phyloP scores from a whole-genome alignment of 2,888 invertebrate species.

The Macrophya alboannulata region DNA sequence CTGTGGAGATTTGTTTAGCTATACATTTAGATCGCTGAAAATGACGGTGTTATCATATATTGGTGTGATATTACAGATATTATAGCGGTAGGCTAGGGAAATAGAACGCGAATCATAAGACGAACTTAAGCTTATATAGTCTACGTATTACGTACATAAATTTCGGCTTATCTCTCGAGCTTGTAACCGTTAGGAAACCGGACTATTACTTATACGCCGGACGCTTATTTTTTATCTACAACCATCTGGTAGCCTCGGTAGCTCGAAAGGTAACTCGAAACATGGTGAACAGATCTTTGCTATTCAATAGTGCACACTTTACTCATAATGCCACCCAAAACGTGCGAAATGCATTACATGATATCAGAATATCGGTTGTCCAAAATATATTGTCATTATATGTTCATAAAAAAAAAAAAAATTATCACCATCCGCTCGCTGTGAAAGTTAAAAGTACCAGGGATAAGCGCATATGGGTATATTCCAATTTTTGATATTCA shows the following conservation, averaged over 20 bases:
- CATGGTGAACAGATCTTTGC: neutral
- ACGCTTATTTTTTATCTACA: neutral
- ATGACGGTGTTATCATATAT: neutral
- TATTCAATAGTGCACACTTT: neutral
- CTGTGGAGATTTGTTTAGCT: neutral
- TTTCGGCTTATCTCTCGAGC: neutral
- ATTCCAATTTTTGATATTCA: neutral
- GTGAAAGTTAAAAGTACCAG: neutral
- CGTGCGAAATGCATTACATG: slow-evolving; percentile 1
- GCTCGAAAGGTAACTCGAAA: neutral
- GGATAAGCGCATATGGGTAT: neutral
- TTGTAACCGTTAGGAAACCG: neutral
- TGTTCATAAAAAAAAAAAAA: neutral
- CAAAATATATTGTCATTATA: neutral
- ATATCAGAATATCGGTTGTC: neutral
- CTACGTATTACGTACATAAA: neutral
- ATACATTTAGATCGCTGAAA: neutral
- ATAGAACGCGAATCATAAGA: neutral
- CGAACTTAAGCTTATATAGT: neutral
- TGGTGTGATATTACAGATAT: neutral
- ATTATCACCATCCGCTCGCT: neutral
- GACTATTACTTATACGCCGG: neutral
- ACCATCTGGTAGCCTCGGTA: neutral
- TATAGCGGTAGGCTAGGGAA: neutral
- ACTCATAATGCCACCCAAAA: neutral